Base-by-base conservation (phyloP, 2,888 invertebrate genomes). In the Zaprionus bogoriensis region DNA sequence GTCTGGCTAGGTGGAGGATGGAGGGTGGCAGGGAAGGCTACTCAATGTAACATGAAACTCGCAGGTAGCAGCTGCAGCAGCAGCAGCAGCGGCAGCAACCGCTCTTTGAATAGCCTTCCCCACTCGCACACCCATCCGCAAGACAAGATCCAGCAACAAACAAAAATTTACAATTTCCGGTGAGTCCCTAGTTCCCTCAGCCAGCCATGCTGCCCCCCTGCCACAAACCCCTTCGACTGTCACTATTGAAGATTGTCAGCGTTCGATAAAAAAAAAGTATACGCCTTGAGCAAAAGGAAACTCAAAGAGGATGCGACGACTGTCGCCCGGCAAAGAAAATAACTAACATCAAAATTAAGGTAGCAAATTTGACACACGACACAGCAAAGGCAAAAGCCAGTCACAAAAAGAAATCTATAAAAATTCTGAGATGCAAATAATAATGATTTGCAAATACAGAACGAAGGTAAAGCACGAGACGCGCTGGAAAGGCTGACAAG, bases 371-470 rank as follows among this genome's bases (percentile, higher is more conserved):
- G 75, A 74, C 71, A 84, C 51, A 79, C 66, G 58, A 66, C 63
- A 32, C 48, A 65, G 44, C 48, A 59, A 58, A 53, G 63, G 55
- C 45, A 65, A 68, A 59, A 62, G 53, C 51, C 63, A 73, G 48
- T 60, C 69, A 69, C 68, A 68, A 19, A 27, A 22, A 12, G 51
- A 30, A 46, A 57, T 75, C 59, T 62, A 61, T 63, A 65, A 65
- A 74, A 70, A 63, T 68, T 66, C 53, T 74, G 64, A 63, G 61
- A 71, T 61, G 80, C 70, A 80, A 80, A 80, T 82, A 87, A 87
- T 85, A 82, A 87, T 82, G 86, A 85, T 85, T 82, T 87, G 83
- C 77, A 87, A 84, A 82, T 75, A 87, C 68, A 74, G 67, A 77
- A 84, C 50, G 69, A 68, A 62, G 54, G 63, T 61, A 63, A 57